Evolutionary conservation across 2,888 invertebrate species (phyloP).

Genomic region (Caenorhabditis sp.): DNA sequence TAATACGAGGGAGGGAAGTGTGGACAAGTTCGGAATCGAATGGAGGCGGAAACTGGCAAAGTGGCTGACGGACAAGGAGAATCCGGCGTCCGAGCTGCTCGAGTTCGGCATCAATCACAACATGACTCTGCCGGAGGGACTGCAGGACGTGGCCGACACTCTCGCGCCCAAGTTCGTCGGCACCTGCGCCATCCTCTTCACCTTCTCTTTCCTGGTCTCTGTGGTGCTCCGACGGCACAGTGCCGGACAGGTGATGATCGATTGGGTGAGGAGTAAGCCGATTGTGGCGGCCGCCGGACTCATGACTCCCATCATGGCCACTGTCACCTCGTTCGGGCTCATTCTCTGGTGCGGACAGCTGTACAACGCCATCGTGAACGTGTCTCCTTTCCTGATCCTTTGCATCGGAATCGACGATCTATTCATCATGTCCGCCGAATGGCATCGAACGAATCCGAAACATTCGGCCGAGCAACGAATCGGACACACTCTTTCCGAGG

Average conservation of each 20-base stretch:
- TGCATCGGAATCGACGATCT: conserved; percentile 94
- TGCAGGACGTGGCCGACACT: conserved; percentile 73
- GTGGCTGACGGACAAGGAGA: conserved; percentile 71
- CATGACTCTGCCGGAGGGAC: conserved; percentile 75
- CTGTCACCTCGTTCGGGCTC: conserved; percentile 75
- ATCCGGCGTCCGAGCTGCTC: conserved; percentile 74
- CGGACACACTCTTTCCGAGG: conserved; percentile 91
- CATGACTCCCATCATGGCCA: conserved; percentile 74
- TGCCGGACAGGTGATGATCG: conserved; percentile 69
- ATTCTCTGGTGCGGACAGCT: conserved; percentile 75
- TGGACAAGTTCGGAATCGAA: conserved; percentile 53
- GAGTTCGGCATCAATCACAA: conserved; percentile 78
- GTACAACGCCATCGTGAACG: conserved; percentile 78
- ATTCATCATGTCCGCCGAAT: conserved; percentile 95
- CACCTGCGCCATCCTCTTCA: conserved; percentile 70
- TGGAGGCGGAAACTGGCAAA: conserved; percentile 73
- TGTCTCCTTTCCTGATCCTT: conserved; percentile 77
- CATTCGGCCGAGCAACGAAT: conserved; percentile 82
- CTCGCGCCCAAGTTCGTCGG: conserved; percentile 68
- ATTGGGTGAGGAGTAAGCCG: conserved; percentile 77
- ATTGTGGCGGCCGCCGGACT: conserved; percentile 74
- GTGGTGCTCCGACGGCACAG: conserved; percentile 74
- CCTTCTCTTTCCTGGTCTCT: conserved; percentile 74
- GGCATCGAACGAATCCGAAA: conserved; percentile 88
- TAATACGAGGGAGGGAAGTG: conserved; percentile 75